Base-by-base conservation (phyloP, 2,113 vertebrate genomes). In the Hippocampus barbouri region DNA sequence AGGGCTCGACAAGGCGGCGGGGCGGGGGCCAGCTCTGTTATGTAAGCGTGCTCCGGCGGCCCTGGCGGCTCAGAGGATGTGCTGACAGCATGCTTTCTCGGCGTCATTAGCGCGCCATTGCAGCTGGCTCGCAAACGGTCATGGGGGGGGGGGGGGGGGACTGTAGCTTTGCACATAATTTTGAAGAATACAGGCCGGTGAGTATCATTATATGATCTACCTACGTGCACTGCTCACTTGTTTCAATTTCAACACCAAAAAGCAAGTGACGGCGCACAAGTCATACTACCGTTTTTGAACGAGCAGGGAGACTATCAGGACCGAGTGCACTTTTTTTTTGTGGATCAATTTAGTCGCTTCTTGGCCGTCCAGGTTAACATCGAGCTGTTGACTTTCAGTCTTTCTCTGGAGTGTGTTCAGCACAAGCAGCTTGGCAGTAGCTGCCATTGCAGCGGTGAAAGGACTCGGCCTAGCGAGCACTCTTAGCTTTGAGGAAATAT, bases 31-130 rank as follows among this genome's bases (percentile, higher is more conserved):
- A 82, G 87, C 86, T 84, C 77, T 79, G 83, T 85, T 91, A 91
- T 88, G 86, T 89, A 91, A 91, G 81, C 75, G 10, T 86, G 89
- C 85, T 83, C 84, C 40, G 77, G 81, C 83, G 62, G 85, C 81
- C 43, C 43, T 45, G 77, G 83, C 83, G 67, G 86, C 83, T 79
- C 7, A 76, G 79, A 83, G 79, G 86, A 86, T 87, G 84, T 86
- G 89, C 90, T 89, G 89, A 90, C 88, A 89, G 86, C 83, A 80
- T 64, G 86, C 88, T 90, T 90, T 88, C 89, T 79, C 83, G 75
- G 77, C 87, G 73, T 89, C 87, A 88, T 91, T 91, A 91, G 86
- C 82, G 74, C 79, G 79, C 86, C 80, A 86, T 86, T 87, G 83
- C 89, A 89, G 89, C 86, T 89, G 89, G 87, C 83, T 87, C 76